These are phyloP conservation scores for Oryctolagus cuniculus DNA, from an alignment of 2,113 vertebrate species.

Conservation along the genomic window DNA sequence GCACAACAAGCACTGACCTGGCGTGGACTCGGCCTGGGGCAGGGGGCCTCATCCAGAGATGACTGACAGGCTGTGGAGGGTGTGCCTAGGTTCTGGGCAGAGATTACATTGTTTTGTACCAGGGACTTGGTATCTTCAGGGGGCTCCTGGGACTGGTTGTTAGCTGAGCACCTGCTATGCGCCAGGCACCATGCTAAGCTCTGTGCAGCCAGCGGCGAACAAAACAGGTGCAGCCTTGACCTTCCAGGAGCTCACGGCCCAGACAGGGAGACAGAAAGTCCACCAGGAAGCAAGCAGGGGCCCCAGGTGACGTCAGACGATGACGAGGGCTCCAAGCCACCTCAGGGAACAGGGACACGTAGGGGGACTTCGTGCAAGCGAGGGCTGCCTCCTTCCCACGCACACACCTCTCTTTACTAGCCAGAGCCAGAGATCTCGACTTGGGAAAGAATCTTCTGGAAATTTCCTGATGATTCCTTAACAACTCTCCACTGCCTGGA, in stretches of 20 bases:
- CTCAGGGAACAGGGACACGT: not conserved
- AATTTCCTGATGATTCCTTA: not conserved
- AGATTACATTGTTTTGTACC: too few relatives aligned
- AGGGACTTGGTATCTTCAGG: not conserved
- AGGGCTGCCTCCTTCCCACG: not conserved
- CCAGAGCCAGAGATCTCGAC: not conserved
- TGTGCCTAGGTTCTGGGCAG: rapidly evolving
- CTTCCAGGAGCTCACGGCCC: not conserved
- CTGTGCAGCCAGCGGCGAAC: not conserved
- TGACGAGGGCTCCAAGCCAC: rapidly evolving
- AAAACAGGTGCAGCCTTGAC: too few relatives aligned
- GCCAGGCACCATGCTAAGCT: not conserved
- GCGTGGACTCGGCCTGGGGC: not conserved
- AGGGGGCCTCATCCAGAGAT: not conserved
- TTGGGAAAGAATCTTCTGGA: not conserved
- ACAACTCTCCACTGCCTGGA: not conserved
- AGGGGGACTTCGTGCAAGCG: not conserved
- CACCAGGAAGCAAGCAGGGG: not conserved
- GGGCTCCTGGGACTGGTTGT: not conserved
- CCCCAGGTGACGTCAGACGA: not conserved
- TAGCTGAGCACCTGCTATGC: not conserved
- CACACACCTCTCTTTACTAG: not conserved
- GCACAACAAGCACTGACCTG: too few relatives aligned
- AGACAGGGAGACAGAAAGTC: not conserved
- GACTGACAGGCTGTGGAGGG: too few relatives aligned